Evolutionary conservation across 2,797 vertebrate species (phyloP), one percentile per base, ranked within the genome.

Genomic region (Leuciscus waleckii): DNA sequence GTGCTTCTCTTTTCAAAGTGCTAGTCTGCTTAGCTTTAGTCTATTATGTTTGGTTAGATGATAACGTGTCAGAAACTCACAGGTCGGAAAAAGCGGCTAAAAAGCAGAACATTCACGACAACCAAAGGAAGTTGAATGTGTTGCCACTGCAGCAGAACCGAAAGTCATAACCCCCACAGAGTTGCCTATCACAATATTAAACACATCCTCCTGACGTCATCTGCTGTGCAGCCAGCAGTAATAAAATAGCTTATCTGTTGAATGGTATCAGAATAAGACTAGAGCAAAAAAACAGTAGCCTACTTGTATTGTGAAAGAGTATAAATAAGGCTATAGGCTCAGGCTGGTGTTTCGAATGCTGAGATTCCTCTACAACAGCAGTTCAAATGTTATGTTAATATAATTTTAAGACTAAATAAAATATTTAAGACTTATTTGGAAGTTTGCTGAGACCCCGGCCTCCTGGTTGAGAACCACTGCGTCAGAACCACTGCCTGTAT

Each of bases 91-190:
- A 39, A 78, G 46, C 63, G 69, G 8, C n/a, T 10, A 77, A 77
- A 51, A 43, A 79, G 49, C 67, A 84, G 83, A 84, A 70, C 75
- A 49, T 39, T 69, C 11, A 43, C 21, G 21, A 71, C 26, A 70
- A 79, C 26, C 39, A 49, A 58, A 61, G 65, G 75, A 79, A 78
- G 65, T 69, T 68, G 8, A 63, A 46, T 17, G 46, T 35, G 81
- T 9, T 32, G n/a, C n/a, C 61, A 68, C 7, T 78, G 49, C 37
- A 77, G 74, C 82, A 41, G 74, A 78, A 84, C 63, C 1, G 74
- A 84, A 70, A 84, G 19, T 78, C 39, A 5, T 17, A 23, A 35
- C n/a, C 58, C 35, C 29, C 29, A 37, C 23, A 49, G 39, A 63
- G 46, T n/a, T 65, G 21, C 56, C 3, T 51, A n/a, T 9, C 41